Evolutionary conservation across 2,797 vertebrate genomes (phyloP).

Genomic region (Margarornis squamiger): DNA sequence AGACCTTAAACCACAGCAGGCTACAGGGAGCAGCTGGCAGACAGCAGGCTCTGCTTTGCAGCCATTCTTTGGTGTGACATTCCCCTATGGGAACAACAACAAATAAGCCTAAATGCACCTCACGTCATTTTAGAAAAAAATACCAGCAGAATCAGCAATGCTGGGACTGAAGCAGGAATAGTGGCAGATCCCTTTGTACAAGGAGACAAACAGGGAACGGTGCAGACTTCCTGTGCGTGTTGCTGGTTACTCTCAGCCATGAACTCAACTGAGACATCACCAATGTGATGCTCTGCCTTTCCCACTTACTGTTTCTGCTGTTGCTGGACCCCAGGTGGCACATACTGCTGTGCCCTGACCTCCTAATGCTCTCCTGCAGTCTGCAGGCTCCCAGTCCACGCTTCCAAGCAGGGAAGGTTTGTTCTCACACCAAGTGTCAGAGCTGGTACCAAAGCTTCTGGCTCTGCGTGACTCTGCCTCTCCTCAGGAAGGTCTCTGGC

Average conservation of each 20-base stretch:
- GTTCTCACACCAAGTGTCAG: fast-evolving
- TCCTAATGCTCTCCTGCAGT: background rate
- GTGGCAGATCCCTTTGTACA: fast-evolving
- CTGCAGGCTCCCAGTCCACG: background rate
- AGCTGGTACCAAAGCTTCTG: background rate
- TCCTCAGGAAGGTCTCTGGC: background rate
- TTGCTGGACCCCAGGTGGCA: background rate
- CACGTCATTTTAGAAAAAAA: fast-evolving
- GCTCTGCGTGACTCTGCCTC: background rate
- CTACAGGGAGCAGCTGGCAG: background rate
- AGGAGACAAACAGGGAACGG: fast-evolving
- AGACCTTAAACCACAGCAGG: background rate
- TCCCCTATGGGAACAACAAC: background rate
- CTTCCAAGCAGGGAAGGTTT: background rate
- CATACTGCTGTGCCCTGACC: background rate
- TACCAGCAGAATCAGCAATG: fast-evolving
- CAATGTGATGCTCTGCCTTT: background rate
- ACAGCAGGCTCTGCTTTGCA: background rate
- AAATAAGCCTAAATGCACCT: background rate
- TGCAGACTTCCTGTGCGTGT: fast-evolving
- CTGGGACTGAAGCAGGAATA: background rate
- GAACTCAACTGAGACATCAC: background rate
- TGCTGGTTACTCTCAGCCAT: background rate
- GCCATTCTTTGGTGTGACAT: fast-evolving
- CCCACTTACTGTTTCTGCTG: background rate